Percentiles rank a stretch among this genome's conserved stretches.
Conservation (phyloP, 2,113 vertebrate genomes). For the Elaphurus davidianus region DNA sequence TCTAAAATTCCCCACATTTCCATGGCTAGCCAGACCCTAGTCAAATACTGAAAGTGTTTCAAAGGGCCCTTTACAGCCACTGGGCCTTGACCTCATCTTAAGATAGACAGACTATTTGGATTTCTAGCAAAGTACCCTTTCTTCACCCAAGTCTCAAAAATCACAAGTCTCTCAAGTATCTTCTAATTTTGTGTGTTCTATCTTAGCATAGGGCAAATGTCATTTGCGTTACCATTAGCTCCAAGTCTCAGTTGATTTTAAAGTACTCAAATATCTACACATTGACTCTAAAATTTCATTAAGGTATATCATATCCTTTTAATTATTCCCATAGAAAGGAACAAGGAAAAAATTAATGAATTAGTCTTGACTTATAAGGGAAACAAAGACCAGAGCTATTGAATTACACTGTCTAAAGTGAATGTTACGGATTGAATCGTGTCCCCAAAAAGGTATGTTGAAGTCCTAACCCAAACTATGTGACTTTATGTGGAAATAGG, state of each 20-base stretch:
- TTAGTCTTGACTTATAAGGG: not conserved
- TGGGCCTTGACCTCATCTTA: not conserved
- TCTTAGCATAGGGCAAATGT: not conserved
- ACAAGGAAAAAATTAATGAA: not conserved
- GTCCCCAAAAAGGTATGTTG: not conserved
- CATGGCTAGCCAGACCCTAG: not conserved
- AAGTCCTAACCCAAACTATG: not conserved
- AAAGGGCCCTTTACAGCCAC: not conserved
- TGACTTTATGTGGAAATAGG: not conserved
- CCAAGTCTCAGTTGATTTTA: not conserved
- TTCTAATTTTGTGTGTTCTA: not conserved
- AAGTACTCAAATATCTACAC: not conserved
- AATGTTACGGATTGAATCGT: not conserved
- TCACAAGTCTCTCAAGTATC: not conserved
- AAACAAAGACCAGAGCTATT: not conserved
- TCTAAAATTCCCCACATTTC: not conserved
- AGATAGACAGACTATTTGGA: not conserved
- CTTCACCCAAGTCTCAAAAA: not conserved
- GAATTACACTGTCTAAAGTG: not conserved
- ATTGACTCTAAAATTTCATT: not conserved
- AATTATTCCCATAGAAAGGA: not conserved
- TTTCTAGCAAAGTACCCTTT: not conserved
- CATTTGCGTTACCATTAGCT: not conserved
- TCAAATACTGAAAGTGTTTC: not conserved
- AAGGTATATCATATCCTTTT: not conserved